These are phyloP conservation scores for Euschistus heros DNA, from an alignment of 1,140 invertebrate genomes.

Conservation along the genomic window DNA sequence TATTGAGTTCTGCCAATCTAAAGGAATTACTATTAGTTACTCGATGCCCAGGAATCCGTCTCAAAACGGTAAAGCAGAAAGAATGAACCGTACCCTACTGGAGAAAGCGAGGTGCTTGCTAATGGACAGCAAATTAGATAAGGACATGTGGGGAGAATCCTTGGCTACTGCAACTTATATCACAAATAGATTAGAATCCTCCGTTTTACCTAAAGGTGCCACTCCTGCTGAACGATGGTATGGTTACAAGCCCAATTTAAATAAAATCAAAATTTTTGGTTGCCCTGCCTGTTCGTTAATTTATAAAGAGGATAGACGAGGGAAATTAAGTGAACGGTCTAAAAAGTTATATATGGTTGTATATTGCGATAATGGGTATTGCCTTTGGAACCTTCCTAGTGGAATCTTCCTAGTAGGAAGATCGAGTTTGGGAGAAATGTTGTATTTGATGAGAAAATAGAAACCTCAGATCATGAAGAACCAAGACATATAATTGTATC, in stretches of 20 bases:
- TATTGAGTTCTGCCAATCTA: background rate
- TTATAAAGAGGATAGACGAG: conserved; percentile 2
- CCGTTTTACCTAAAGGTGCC: background rate
- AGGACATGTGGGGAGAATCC: background rate
- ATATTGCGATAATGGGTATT: background rate
- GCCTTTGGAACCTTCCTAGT: background rate
- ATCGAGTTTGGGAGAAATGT: background rate
- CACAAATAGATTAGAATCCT: background rate
- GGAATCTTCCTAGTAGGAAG: background rate
- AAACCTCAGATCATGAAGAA: too few species aligned
- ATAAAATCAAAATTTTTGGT: conserved; percentile 28
- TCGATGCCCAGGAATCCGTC: conserved; percentile 9
- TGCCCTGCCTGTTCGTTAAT: conserved; percentile 19
- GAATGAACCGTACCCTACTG: conserved; percentile 3
- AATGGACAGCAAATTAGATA: background rate
- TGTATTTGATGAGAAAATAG: background rate
- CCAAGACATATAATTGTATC: background rate
- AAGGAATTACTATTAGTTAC: conserved; percentile 11
- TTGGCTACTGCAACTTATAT: background rate
- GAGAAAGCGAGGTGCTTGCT: background rate
- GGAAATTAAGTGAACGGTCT: background rate
- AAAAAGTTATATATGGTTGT: background rate
- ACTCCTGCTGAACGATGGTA: conserved; percentile 26
- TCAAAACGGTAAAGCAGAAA: conserved; percentile 11
- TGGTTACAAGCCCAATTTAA: conserved; percentile 25